phyloP scores from a whole-genome alignment of 2,797 vertebrate genomes.

The Hippopotamyrus pictus region DNA sequence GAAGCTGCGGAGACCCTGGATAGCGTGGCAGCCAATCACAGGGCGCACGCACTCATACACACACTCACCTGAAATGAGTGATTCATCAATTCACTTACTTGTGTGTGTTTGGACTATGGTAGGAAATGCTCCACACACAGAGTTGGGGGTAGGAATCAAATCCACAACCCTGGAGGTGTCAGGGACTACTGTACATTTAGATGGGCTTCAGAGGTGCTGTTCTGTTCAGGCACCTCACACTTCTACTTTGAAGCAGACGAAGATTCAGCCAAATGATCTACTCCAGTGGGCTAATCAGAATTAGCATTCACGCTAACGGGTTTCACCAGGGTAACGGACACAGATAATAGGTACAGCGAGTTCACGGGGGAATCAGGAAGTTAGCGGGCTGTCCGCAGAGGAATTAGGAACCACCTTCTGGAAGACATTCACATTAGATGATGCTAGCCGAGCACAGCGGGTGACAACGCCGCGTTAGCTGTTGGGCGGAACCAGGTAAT shows the following conservation, averaged over 20 bases:
- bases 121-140: neutral
- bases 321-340: neutral
- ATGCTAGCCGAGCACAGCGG: neutral
- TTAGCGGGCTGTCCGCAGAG: neutral
- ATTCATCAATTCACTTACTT: neutral
- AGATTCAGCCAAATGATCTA: neutral
- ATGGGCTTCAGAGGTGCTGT: neutral
- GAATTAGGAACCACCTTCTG: neutral
- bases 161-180: neutral
- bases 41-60: neutral
- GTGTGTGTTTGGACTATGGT: neutral
- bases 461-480: neutral
- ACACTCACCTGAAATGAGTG: neutral
- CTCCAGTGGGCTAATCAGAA: neutral
- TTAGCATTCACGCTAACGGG: neutral
- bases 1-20: neutral
- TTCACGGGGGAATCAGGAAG: neutral
- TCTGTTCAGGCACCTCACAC: neutral
- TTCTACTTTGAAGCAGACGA: neutral
- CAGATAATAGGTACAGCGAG: neutral
- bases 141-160: neutral
- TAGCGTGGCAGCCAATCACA: neutral
- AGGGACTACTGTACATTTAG: neutral
- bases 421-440: neutral
- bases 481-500: conserved; percentile 5